Conservation (phyloP, 2,888 invertebrate species). For the Spodoptera littoralis region DNA sequence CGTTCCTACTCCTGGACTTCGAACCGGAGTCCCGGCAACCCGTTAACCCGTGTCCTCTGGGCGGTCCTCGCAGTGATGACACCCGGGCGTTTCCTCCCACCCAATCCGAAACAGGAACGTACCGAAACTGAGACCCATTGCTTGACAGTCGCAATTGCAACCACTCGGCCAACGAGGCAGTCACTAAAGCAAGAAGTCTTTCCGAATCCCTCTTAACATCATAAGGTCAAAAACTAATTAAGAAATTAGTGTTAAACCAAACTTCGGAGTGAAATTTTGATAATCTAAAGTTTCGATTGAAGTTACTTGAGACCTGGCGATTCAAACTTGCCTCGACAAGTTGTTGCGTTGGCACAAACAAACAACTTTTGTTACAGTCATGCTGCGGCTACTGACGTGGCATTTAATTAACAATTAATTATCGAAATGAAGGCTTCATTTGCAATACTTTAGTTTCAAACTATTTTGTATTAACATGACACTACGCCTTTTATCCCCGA, state of each 20-base stretch:
- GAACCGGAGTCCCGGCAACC: too few species aligned
- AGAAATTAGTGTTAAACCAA: background rate
- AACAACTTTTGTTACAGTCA: constrained; percentile 28
- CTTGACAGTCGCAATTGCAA: too few species aligned
- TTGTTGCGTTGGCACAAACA: constrained; percentile 9
- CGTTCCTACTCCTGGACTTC: too few species aligned
- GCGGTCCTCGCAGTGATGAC: too few species aligned
- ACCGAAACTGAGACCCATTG: too few species aligned
- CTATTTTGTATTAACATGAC: background rate
- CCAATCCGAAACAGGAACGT: too few species aligned
- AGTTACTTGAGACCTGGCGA: constrained; percentile 24
- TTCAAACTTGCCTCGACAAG: constrained; percentile 31
- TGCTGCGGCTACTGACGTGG: constrained; percentile 8
- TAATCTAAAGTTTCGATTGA: constrained; percentile 35
- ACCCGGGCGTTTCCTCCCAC: too few species aligned
- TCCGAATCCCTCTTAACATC: background rate
- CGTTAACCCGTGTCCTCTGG: too few species aligned
- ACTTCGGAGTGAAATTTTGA: background rate
- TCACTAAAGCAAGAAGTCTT: background rate
- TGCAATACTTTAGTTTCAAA: background rate
- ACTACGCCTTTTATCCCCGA: too few species aligned
- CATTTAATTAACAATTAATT: constrained; percentile 29
- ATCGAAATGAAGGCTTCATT: constrained; percentile 14
- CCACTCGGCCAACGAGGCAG: too few species aligned
- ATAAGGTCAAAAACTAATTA: background rate